phyloP scores from a whole-genome alignment of 1,140 invertebrate genomes.

The Drosophila repletoides region DNA sequence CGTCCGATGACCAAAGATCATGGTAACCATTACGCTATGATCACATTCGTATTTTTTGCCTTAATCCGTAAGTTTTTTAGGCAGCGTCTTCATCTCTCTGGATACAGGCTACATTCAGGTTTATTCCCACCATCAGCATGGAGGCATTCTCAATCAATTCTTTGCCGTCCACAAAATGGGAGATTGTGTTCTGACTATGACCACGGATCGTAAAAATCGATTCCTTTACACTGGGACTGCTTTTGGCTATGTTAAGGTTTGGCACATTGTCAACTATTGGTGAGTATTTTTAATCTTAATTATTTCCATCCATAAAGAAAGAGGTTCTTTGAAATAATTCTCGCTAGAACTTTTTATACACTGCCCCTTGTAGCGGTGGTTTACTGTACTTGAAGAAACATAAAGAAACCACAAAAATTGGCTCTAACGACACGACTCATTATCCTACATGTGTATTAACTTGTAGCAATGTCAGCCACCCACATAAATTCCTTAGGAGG shows the following conservation, averaged over 20 bases:
- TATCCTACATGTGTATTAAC: slow-evolving; percentile 55
- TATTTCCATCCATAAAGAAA: too few species aligned
- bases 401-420: slow-evolving; percentile 70
- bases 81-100: slow-evolving; percentile 86
- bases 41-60: neutral
- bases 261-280: slow-evolving; percentile 86
- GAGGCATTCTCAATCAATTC: slow-evolving; percentile 86
- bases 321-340: too few species aligned
- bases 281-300: too few species aligned
- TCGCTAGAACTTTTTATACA: too few species aligned
- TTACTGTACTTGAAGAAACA: slow-evolving; percentile 19
- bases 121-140: slow-evolving; percentile 88
- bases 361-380: neutral
- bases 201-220: slow-evolving; percentile 86
- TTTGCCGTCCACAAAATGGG: slow-evolving; percentile 85
- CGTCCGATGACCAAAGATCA: slow-evolving; percentile 83
- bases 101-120: slow-evolving; percentile 87
- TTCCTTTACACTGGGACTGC: slow-evolving; percentile 87
- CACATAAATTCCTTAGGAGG: slow-evolving; percentile 22
- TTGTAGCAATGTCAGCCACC: slow-evolving; percentile 33
- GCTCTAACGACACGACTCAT: slow-evolving; percentile 68
- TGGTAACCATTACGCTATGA: slow-evolving; percentile 49
- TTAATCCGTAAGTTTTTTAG: slow-evolving; percentile 6
- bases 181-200: slow-evolving; percentile 87
- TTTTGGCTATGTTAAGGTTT: slow-evolving; percentile 88